Evolutionary conservation across 1,140 invertebrate genomes (phyloP).

Genomic region (Triops cancriformis): DNA sequence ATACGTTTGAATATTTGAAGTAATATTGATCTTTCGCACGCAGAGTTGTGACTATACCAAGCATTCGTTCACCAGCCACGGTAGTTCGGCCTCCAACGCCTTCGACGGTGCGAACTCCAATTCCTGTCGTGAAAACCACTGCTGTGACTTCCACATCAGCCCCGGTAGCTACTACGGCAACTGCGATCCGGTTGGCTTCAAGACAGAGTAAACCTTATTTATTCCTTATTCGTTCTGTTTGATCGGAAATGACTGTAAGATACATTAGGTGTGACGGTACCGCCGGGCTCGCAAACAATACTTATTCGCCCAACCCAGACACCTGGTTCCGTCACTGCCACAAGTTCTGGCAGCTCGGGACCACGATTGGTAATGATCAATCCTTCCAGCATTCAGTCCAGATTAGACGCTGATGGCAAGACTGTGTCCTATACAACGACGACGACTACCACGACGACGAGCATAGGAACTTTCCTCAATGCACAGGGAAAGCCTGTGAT

Average conservation of each 20-base stretch:
- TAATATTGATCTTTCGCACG: not conserved
- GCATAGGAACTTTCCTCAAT: slow-evolving; percentile 18
- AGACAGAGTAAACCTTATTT: not conserved
- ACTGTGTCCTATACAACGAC: not conserved
- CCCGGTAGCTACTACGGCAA: not conserved
- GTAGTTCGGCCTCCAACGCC: not conserved
- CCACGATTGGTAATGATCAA: slow-evolving; percentile 24
- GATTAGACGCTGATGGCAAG: not conserved
- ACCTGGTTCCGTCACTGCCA: not conserved
- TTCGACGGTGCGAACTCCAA: slow-evolving; percentile 12
- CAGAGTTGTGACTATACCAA: not conserved
- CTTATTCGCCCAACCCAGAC: slow-evolving; percentile 21
- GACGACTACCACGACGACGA: slow-evolving; percentile 12
- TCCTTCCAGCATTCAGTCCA: slow-evolving; percentile 2
- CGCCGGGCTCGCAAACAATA: slow-evolving; percentile 22
- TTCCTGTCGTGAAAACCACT: not conserved
- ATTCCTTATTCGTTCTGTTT: not conserved
- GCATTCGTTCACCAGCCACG: not conserved
- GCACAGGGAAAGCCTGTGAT: slow-evolving; percentile 19
- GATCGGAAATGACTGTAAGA: not conserved
- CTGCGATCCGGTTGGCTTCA: slow-evolving; percentile 15
- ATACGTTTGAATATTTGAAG: not conserved
- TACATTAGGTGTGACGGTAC: not conserved
- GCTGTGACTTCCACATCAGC: not conserved
- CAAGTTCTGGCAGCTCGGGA: not conserved